Evolutionary conservation across 2,113 vertebrate genomes (phyloP).

Genomic region (Myotis davidii): DNA sequence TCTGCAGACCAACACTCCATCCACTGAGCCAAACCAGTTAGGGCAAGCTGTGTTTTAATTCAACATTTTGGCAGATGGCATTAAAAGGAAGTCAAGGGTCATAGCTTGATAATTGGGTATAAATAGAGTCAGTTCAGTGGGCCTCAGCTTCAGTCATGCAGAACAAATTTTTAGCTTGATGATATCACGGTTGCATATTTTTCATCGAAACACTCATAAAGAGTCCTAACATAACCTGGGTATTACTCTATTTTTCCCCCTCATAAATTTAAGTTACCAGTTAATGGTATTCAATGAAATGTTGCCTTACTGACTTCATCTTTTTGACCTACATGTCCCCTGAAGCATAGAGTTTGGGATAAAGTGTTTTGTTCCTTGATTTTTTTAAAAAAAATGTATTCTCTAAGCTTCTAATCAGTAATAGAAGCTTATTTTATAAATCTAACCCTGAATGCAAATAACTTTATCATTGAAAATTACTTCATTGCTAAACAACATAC

Average conservation of each 20-base stretch:
- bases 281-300: constrained; percentile 75
- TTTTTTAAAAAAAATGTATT: constrained; percentile 68
- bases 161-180: constrained; percentile 82
- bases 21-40: too few species aligned
- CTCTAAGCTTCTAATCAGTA: constrained; percentile 74
- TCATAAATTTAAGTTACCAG: constrained; percentile 63
- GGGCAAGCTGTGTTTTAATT: constrained; percentile 81
- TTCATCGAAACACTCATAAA: constrained; percentile 82
- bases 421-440: constrained; percentile 64
- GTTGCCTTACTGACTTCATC: constrained; percentile 63
- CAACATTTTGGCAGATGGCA: constrained; percentile 81
- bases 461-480: neutral
- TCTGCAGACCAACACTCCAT: too few species aligned
- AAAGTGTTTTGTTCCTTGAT: constrained; percentile 71
- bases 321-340: constrained; percentile 39
- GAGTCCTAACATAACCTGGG: constrained; percentile 76
- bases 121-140: constrained; percentile 76
- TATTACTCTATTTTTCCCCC: constrained; percentile 74
- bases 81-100: constrained; percentile 78
- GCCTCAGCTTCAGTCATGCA: constrained; percentile 79
- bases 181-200: constrained; percentile 79
- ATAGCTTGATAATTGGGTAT: constrained; percentile 79
- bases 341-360: constrained; percentile 60
- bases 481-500: neutral
- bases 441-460: constrained; percentile 41